Percentiles rank a stretch among this genome's conserved stretches.
phyloP scores from a whole-genome alignment of 2,797 vertebrate species.

The Scolopax bukidnonensis region DNA sequence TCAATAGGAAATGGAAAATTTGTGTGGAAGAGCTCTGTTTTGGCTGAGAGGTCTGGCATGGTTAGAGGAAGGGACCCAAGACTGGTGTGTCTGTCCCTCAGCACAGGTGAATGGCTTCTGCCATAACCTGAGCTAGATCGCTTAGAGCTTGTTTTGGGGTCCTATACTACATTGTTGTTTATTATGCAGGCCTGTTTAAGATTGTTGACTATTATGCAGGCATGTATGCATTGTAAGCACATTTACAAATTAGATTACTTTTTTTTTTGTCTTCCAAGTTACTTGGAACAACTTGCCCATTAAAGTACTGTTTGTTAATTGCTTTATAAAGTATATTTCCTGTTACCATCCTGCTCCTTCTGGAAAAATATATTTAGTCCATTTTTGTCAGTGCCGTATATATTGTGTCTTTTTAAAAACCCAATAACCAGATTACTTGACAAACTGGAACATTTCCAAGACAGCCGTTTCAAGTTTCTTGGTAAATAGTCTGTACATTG shows the following conservation, averaged over 20 bases:
- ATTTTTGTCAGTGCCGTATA: not conserved
- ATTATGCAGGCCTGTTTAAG: not conserved
- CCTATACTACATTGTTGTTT: not conserved
- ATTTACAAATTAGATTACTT: not conserved
- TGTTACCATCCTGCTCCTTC: not conserved
- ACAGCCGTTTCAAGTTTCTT: conserved; percentile 47
- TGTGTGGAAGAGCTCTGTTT: not conserved
- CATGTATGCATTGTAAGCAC: not conserved
- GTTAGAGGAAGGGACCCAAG: not conserved
- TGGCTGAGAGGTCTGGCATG: not conserved
- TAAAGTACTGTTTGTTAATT: conserved; percentile 12
- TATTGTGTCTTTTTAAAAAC: not conserved
- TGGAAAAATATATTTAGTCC: not conserved
- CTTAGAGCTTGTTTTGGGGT: not conserved
- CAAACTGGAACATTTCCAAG: conserved; percentile 24
- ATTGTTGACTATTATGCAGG: not conserved
- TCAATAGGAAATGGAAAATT: not conserved
- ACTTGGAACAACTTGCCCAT: not conserved
- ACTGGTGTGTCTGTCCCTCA: not conserved
- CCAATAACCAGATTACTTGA: conserved; percentile 18
- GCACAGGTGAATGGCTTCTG: not conserved
- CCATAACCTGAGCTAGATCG: not conserved
- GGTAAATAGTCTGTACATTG: conserved; percentile 33
- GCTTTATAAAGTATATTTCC: conserved; percentile 6
- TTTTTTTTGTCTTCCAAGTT: not conserved